Base-by-base conservation (phyloP, 2,797 vertebrate genomes). In the Gymnothorax reevesii region DNA sequence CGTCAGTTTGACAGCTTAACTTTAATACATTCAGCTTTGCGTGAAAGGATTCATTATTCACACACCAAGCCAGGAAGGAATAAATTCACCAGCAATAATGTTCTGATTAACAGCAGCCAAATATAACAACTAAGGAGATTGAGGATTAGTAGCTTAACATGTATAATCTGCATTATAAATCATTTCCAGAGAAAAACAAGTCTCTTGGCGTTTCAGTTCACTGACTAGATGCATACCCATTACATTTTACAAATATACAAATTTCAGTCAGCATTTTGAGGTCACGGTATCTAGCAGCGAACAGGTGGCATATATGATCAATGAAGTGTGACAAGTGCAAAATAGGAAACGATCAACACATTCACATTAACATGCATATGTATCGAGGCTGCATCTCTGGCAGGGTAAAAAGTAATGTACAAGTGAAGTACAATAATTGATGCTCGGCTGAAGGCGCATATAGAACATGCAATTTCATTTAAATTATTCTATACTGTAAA, bases 101-200 rank as follows among this genome's bases (percentile, higher is more conserved):
- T 82, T 84, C 86, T 87, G 85, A 92, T 92, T 89, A 92, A 89
- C 88, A 89, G 83, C 83, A 85, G 84, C 71, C 27, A 85, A 90
- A 90, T 87, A 84, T 86, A 87, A 84, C 20, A 85, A 86, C 57
- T 54, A 84, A 27, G 42, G 7, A 84, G 64, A 89, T 60, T 17
- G 84, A 84, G 89, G 91, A 92, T 91, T 92, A 88, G 75, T 84
- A 85, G 84, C 85, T 52, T 89, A 89, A 86, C 22, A 75, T 27
- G 62, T 88, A 86, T 89, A 86, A 62, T 57, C 89, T 85, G 60
- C 83, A 87, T 87, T 90, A 59, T n/a, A 27, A 75, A 88, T 87
- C 86, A 83, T 84, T 83, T 73, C 80, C 88, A 82, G 49, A 54
- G 87, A 90, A 88, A 69, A 89, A 89, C 71, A 64, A 17, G 84